A percentile compares a stretch with the other conserved stretches of the same genome.
phyloP scores from a whole-genome alignment of 2,797 vertebrate species.

The Propithecus perrieri region DNA sequence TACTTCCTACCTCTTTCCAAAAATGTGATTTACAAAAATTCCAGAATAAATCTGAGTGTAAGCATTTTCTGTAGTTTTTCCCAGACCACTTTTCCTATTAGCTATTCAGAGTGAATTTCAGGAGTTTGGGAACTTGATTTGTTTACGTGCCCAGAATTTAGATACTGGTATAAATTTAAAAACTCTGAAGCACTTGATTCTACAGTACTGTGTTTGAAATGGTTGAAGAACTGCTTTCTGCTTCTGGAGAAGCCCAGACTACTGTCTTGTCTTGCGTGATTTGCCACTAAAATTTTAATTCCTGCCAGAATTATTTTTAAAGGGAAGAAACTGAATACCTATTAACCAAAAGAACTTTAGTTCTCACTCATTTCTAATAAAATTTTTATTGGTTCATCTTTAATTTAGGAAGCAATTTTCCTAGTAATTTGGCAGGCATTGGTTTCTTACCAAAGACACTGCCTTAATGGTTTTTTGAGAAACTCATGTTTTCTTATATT shows the following conservation, averaged over 20 bases:
- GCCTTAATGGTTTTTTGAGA: background rate
- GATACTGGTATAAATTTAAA: conserved; percentile 11
- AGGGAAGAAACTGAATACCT: conserved; percentile 6
- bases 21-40: conserved; percentile 67
- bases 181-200: background rate
- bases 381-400: conserved; percentile 56
- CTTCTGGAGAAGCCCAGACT: background rate
- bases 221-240: background rate
- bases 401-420: conserved; percentile 57
- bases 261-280: background rate
- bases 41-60: conserved; percentile 23
- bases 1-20: conserved; percentile 72
- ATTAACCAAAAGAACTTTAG: conserved; percentile 34
- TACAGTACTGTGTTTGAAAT: background rate
- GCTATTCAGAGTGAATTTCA: conserved; percentile 36
- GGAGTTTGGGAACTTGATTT: conserved; percentile 36
- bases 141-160: conserved; percentile 56
- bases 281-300: conserved; percentile 53
- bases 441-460: conserved; percentile 22
- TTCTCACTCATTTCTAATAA: conserved; percentile 39
- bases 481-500: background rate
- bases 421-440: conserved; percentile 37
- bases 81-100: conserved; percentile 32
- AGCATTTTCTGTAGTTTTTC: conserved; percentile 51
- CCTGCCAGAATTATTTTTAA: conserved; percentile 50